Evolutionary conservation across 2,888 invertebrate species (phyloP), one percentile per base, ranked within the genome.

Genomic region (Dryomyza anilis): DNA sequence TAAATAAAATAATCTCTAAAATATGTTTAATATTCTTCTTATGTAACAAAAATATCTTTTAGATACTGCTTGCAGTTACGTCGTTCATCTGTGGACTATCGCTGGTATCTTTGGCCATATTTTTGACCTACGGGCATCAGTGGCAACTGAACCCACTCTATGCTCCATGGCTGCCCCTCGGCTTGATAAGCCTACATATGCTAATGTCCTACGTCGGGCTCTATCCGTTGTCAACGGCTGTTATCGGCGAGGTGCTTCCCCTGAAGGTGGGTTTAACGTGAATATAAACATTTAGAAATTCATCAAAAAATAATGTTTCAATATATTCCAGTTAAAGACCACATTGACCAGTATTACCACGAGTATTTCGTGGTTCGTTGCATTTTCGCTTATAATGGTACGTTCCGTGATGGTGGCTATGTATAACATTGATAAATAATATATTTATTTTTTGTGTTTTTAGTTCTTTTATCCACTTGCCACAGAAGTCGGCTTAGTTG

Each of bases 161-260:
- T 4, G 62, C 70, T 58, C 10, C 71, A 61, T 73, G 74, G 72
- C 27, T 80, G 29, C 73, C 78, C 16, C 66, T 80, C 25, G 30
- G 69, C 2, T 66, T 78, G 23, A 65, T 81, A 1, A 67, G 71
- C 0, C 29, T 67, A 1, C 74, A 76, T 21, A 63, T 80, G 3
- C 69, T 79, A 3, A 72, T 77, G 19, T 74, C 78, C 0, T 77
- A 74, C 65, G 69, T 79, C 21, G 82, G 82, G 1, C 68, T 80
- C 1, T 73, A 75, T 62, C 77, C 82, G 0, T 60, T 82, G 59
- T 74, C 78, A 0, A 74, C 77, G 7, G 73, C 78, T 16, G 70
- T 82, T 2, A 73, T 78, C 36, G 70, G 72, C 3, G 82, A 82
- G 66, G 72, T 79, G 4, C 33, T 80, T 50, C 77, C 78, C 0